Percentiles rank a stretch among this genome's conserved stretches.
Evolutionary conservation across 2,113 vertebrate genomes (phyloP).

Genomic region (Paracanthobrama guichenoti): DNA sequence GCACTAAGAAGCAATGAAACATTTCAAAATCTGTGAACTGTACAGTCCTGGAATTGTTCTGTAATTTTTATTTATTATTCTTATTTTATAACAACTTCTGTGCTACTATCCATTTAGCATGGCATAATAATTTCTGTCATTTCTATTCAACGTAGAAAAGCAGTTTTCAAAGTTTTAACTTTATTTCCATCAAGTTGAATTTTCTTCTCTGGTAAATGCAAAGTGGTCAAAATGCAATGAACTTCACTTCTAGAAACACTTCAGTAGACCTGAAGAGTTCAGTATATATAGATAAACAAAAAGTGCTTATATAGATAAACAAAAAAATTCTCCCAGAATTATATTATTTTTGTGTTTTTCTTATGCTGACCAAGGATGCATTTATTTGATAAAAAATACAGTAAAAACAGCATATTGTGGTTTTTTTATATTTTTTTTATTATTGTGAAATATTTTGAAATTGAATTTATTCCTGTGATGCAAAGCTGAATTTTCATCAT

Average conservation of each 20-base stretch:
- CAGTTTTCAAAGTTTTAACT: not conserved
- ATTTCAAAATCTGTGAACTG: not conserved
- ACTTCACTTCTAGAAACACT: too few relatives aligned
- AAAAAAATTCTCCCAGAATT: not conserved
- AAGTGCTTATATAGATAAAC: not conserved
- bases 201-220: too few relatives aligned
- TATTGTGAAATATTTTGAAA: not conserved
- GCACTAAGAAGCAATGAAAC: not conserved
- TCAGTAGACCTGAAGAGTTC: too few relatives aligned
- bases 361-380: not conserved
- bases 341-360: not conserved
- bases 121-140: not conserved
- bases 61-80: too few relatives aligned
- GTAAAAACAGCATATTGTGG: not conserved
- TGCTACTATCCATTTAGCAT: not conserved
- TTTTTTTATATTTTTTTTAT: too few relatives aligned
- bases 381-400: not conserved
- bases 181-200: not conserved
- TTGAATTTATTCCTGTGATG: too few relatives aligned
- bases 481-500: not conserved
- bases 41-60: not conserved
- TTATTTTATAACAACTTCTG: not conserved
- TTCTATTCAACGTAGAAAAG: not conserved
- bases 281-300: too few relatives aligned
- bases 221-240: too few relatives aligned